These are phyloP conservation scores for Apteryx mantelli DNA, from an alignment of 2,113 vertebrate species.

Conservation along the genomic window DNA sequence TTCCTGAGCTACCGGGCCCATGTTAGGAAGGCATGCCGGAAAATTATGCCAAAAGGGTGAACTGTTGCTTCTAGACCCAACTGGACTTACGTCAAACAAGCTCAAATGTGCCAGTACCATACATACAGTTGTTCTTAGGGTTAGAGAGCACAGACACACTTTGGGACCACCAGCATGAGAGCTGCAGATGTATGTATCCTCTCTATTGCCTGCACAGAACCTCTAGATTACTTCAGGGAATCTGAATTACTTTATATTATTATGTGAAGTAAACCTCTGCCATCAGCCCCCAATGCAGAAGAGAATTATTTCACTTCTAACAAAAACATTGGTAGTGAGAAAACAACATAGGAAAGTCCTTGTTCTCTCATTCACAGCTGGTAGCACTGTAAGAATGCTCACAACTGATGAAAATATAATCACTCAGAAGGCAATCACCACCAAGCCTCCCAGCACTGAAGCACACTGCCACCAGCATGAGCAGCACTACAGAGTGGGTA, in stretches of 20 bases:
- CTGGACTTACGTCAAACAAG: neutral
- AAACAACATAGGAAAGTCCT: neutral
- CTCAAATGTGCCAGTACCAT: neutral
- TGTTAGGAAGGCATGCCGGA: neutral
- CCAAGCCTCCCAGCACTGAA: neutral
- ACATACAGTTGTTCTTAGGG: neutral
- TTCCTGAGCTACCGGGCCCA: slow-evolving; percentile 7
- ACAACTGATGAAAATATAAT: neutral
- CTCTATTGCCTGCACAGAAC: neutral
- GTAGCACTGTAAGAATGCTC: neutral
- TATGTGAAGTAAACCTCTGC: neutral
- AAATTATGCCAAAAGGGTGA: slow-evolving; percentile 29
- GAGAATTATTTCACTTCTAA: neutral
- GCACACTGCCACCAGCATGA: neutral
- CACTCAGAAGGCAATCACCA: neutral
- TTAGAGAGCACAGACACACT: neutral
- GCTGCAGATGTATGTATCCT: fast-evolving
- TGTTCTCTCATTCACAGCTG: neutral
- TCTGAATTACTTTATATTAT: neutral
- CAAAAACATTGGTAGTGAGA: neutral
- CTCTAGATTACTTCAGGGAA: neutral
- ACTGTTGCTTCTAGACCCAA: neutral
- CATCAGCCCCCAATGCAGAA: neutral
- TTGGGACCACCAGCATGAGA: neutral
- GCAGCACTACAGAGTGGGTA: neutral